A percentile compares a stretch with the other conserved stretches of the same genome.
Conservation (phyloP, 2,113 vertebrate genomes). For the Gadus macrocephalus region DNA sequence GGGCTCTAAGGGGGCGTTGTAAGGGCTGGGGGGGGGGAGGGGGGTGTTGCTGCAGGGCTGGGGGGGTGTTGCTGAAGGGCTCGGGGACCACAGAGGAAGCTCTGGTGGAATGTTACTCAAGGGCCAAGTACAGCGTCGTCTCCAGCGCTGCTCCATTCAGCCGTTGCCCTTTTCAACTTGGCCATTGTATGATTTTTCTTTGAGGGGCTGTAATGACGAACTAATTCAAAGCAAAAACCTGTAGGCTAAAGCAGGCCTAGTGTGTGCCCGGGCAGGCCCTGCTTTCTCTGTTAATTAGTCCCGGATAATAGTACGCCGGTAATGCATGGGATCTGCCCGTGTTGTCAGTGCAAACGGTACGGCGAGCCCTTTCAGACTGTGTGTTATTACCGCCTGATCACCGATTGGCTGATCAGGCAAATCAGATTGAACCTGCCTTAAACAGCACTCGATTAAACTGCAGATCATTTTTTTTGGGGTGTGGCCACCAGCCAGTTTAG, state of each 20-base stretch:
- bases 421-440: too few relatives aligned
- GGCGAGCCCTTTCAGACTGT: too few relatives aligned
- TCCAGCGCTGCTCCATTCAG: conserved; percentile 69
- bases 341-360: too few relatives aligned
- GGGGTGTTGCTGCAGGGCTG: too few relatives aligned
- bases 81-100: conserved; percentile 72
- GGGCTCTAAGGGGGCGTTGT: conserved; percentile 10
- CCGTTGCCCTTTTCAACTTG: conserved; percentile 71
- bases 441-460: too few relatives aligned
- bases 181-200: conserved; percentile 72
- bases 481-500: too few relatives aligned
- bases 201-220: conserved; percentile 66
- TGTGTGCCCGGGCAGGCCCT: conserved; percentile 45
- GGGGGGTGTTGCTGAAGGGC: conserved; percentile 36
- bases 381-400: too few relatives aligned
- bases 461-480: too few relatives aligned
- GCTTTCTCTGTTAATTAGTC: conserved; percentile 16
- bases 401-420: too few relatives aligned
- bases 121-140: conserved; percentile 76
- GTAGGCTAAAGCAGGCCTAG: conserved; percentile 62
- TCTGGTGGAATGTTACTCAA: conserved; percentile 74
- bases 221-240: conserved; percentile 65
- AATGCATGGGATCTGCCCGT: too few relatives aligned
- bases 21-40: conserved; percentile 48
- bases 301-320: too few relatives aligned